Evolutionary conservation across 2,113 vertebrate species (phyloP), one percentile per base, ranked within the genome.

Genomic region (Scortum barcoo): DNA sequence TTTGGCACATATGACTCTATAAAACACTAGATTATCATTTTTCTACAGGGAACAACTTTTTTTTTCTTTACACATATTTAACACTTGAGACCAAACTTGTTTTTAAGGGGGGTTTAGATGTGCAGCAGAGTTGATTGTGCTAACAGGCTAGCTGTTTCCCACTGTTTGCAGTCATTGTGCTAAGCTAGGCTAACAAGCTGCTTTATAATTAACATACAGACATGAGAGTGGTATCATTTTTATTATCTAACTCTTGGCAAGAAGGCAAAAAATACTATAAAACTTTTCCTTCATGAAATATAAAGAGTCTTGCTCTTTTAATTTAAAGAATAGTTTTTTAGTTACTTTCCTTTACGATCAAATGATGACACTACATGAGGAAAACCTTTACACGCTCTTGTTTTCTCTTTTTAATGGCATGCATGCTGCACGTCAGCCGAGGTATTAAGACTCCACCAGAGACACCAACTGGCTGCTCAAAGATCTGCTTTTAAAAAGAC

Each of bases 361-460:
- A 84, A 81, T 30, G 54, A 62, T 48, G 40, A 89, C 90, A 90
- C 91, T 93, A 90, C 87, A 46, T 46, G 54, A 78, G 67, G 74
- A 81, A 86, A 40, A 62, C 54, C 28, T 51, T 76, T 53, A 53
- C 56, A 78, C 71, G 36, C 30, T 24, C 8, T 5, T 62, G 13
- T 63, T 65, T 86, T 51, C 16, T 89, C 66, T 76, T 68, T 68
- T 78, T 54, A 67, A 65, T 57, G 22, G 69, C 53, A 71, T 76
- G 82, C 72, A 74, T 54, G 50, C 36, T 63, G 80, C 71, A 76
- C 33, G 62, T 58, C 78, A 60, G 68, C 72, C 9, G 12, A 56
- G 20, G 61, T 53, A 28, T 72, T 44, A 17, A 40, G 48, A 63
- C 28, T 72, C 46, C 48, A 74, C n/a, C 61, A 11, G 24, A 72